Conservation (phyloP, 1,140 invertebrate species). For the Hylyphantes graminicola region DNA sequence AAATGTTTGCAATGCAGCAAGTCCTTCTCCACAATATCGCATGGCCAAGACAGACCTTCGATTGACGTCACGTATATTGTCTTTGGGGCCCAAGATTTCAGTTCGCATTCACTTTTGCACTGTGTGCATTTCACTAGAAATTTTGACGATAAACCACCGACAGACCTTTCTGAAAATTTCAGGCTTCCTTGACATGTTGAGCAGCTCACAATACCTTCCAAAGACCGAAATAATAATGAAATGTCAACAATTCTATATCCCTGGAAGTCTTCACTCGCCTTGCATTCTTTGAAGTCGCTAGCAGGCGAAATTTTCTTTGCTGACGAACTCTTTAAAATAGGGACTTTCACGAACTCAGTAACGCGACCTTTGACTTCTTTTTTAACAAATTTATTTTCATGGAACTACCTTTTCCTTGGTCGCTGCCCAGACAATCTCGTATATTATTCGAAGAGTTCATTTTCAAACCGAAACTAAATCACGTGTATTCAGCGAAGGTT, state of each 20-base stretch:
- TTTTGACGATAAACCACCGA: background rate
- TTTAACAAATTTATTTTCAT: background rate
- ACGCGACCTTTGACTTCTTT: background rate
- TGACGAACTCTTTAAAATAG: background rate
- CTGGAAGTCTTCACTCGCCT: background rate
- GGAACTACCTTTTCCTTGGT: slow-evolving; percentile 8
- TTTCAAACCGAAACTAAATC: background rate
- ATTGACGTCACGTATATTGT: slow-evolving; percentile 22
- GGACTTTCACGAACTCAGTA: no score
- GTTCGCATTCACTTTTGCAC: background rate
- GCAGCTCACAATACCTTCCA: slow-evolving; percentile 12
- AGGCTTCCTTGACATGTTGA: background rate
- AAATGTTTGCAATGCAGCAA: slow-evolving; percentile 7
- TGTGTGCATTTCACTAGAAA: background rate
- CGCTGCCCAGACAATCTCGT: background rate
- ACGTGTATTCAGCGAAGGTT: background rate
- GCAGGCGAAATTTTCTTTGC: background rate
- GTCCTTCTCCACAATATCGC: slow-evolving; percentile 8
- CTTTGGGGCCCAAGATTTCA: background rate
- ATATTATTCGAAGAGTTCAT: background rate
- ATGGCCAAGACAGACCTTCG: slow-evolving; percentile 13
- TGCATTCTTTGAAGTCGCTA: background rate
- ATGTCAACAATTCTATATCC: slow-evolving; percentile 12
- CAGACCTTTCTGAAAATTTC: background rate
- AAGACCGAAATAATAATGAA: background rate